Evolutionary conservation across 2,888 invertebrate genomes (phyloP).

Genomic region (Cordilura impudica): DNA sequence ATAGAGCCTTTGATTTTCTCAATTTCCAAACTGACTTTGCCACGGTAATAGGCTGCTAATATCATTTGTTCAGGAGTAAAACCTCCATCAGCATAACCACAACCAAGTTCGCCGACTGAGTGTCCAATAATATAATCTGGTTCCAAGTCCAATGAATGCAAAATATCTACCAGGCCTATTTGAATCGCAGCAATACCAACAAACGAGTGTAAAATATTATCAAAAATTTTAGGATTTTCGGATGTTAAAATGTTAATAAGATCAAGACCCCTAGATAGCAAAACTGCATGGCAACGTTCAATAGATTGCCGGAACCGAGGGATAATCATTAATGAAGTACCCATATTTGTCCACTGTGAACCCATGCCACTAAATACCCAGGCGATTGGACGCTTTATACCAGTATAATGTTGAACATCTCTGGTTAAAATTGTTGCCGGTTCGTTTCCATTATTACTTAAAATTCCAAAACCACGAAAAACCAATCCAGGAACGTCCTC

Average conservation of each 20-base stretch:
- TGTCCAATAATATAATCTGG: slow-evolving; percentile 90
- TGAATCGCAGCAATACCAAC: slow-evolving; percentile 84
- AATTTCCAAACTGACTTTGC: slow-evolving; percentile 85
- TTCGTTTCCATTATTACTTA: slow-evolving; percentile 67
- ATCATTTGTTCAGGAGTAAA: slow-evolving; percentile 92
- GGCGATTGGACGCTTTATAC: slow-evolving; percentile 85
- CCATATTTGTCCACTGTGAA: slow-evolving; percentile 91
- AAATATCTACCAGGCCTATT: slow-evolving; percentile 82
- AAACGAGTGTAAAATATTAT: slow-evolving; percentile 84
- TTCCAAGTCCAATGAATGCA: slow-evolving; percentile 80
- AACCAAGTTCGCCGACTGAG: slow-evolving; percentile 95
- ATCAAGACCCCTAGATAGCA: slow-evolving; percentile 82
- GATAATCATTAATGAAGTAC: slow-evolving; percentile 84
- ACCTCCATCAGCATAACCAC: slow-evolving; percentile 95
- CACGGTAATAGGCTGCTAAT: slow-evolving; percentile 89
- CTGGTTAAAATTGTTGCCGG: slow-evolving; percentile 74
- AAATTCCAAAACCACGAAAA: slow-evolving; percentile 86
- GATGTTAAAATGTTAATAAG: slow-evolving; percentile 82
- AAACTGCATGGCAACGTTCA: slow-evolving; percentile 79
- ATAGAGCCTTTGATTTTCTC: slow-evolving; percentile 86
- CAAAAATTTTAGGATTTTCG: slow-evolving; percentile 80
- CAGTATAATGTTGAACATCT: slow-evolving; percentile 81
- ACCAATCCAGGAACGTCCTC: slow-evolving; percentile 83
- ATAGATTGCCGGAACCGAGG: slow-evolving; percentile 86
- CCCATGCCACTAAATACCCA: slow-evolving; percentile 95